Conservation (phyloP, 2,113 vertebrate species). For the Stomatorhinus ivindoensis region DNA sequence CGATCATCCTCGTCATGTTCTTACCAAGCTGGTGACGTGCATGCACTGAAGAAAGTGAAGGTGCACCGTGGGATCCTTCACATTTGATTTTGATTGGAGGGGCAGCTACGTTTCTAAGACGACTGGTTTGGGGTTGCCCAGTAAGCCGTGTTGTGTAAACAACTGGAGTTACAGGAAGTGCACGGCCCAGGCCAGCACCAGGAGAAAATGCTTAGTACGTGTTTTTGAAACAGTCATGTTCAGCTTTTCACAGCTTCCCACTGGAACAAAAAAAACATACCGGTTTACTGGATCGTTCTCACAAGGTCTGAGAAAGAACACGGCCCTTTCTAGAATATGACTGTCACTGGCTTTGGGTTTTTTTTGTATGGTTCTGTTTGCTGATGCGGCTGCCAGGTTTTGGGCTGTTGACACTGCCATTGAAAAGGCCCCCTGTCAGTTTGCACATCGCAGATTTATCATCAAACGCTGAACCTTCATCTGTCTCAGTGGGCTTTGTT, state of each 20-base stretch:
- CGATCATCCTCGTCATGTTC: background rate
- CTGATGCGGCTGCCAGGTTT: constrained; percentile 49
- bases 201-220: background rate
- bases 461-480: constrained; percentile 56
- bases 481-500: constrained; percentile 60
- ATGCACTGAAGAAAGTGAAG: background rate
- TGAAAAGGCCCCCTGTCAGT: constrained; percentile 56
- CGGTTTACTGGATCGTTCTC: constrained; percentile 36
- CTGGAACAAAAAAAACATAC: constrained; percentile 20
- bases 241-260: constrained; percentile 1
- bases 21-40: background rate
- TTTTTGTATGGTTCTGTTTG: constrained; percentile 51
- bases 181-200: background rate
- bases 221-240: constrained; percentile 15
- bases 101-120: background rate
- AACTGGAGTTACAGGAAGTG: background rate
- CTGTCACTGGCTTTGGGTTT: constrained; percentile 37
- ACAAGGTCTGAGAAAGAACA: constrained; percentile 51
- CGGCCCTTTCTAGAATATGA: constrained; percentile 43
- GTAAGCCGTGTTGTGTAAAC: background rate
- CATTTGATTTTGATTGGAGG: background rate
- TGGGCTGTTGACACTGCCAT: constrained; percentile 57
- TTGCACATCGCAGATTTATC: constrained; percentile 56
- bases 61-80: background rate
- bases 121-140: background rate